Percentiles rank a stretch among this genome's conserved stretches.
Evolutionary conservation across 2,797 vertebrate genomes (phyloP).

Genomic region (Oreochromis grahami): DNA sequence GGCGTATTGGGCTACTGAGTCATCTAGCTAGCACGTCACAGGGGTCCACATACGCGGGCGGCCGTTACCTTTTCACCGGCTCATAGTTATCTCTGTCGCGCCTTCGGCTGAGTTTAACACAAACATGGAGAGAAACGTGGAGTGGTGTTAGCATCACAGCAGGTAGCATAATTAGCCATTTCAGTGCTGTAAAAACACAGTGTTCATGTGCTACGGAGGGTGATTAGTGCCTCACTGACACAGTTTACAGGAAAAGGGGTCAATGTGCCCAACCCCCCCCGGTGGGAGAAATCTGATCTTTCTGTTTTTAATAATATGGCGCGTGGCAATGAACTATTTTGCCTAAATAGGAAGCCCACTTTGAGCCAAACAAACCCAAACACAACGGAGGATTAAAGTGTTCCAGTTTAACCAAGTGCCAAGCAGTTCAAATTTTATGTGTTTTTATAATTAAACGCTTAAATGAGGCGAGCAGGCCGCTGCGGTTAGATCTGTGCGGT

Average conservation of each 20-base stretch:
- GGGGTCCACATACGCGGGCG: background rate
- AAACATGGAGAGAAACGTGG: slow-evolving; percentile 26
- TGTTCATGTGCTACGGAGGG: background rate
- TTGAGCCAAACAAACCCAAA: background rate
- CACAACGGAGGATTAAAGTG: background rate
- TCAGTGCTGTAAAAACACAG: background rate
- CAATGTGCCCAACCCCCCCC: background rate
- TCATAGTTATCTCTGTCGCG: slow-evolving; percentile 76
- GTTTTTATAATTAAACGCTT: background rate
- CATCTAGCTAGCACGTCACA: slow-evolving; percentile 29
- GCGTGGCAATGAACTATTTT: background rate
- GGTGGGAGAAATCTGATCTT: background rate
- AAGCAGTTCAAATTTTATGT: background rate
- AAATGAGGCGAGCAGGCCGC: background rate
- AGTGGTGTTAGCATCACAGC: slow-evolving; percentile 4
- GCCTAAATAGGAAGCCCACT: background rate
- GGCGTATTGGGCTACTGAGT: background rate
- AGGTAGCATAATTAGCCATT: background rate
- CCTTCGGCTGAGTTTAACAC: slow-evolving; percentile 60
- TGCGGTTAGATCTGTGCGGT: background rate
- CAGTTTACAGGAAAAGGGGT: fast-evolving
- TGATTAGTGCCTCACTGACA: background rate
- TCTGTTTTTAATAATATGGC: background rate
- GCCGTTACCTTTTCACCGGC: slow-evolving; percentile 71
- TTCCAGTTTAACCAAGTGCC: background rate